These are phyloP conservation scores for Neoseiulus cucumeris DNA, from an alignment of 1,140 invertebrate species.

Conservation along the genomic window DNA sequence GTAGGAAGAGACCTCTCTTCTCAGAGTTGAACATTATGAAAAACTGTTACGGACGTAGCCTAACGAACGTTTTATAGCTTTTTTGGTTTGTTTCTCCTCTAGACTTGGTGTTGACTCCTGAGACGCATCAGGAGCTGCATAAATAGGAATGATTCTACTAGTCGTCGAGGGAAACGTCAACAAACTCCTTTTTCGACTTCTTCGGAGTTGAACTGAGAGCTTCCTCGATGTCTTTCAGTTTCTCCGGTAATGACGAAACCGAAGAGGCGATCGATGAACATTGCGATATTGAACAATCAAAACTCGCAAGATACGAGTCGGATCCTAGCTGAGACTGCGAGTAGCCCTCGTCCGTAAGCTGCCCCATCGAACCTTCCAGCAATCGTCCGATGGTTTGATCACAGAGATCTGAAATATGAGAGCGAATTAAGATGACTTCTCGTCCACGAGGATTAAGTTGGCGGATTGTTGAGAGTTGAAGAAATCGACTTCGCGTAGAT, in stretches of 20 bases:
- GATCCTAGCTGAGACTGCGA: slow-evolving; percentile 8
- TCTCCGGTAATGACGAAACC: background rate
- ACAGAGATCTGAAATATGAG: background rate
- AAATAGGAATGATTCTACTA: slow-evolving; percentile 1
- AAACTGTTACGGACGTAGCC: too few species aligned
- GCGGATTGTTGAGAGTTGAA: too few species aligned
- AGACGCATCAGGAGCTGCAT: too few species aligned
- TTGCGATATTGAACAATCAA: background rate
- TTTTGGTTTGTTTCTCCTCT: too few species aligned
- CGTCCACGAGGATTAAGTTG: too few species aligned
- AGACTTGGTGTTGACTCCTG: too few species aligned
- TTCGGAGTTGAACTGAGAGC: background rate
- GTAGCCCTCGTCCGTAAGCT: background rate
- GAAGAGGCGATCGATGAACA: background rate
- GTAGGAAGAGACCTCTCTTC: too few species aligned
- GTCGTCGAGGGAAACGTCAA: background rate
- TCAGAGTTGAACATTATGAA: too few species aligned
- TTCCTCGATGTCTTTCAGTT: background rate
- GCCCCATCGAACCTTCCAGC: background rate
- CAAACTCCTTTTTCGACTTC: background rate
- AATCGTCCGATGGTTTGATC: slow-evolving; percentile 3
- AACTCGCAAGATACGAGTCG: slow-evolving; percentile 1
- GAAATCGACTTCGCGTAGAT: too few species aligned
- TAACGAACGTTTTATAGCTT: too few species aligned
- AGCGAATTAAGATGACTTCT: too few species aligned